A percentile compares a stretch with the other conserved stretches of the same genome.
These are phyloP conservation scores for Myotis davidii DNA, from an alignment of 2,113 vertebrate species.

Conservation along the genomic window DNA sequence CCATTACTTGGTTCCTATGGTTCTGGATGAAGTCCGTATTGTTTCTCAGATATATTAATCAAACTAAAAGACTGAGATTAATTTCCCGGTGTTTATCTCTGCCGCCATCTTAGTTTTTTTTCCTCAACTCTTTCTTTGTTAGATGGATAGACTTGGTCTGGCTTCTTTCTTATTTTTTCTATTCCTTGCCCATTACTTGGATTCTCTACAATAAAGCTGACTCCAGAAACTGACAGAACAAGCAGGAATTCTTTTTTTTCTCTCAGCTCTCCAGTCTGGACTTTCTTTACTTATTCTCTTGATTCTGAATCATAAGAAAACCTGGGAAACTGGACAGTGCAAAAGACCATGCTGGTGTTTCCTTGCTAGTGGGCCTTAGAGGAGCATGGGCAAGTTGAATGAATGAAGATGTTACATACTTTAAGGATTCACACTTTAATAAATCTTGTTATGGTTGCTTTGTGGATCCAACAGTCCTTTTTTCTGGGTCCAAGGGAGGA, in stretches of 20 bases:
- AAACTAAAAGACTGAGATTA: no score
- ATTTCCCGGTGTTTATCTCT: no score
- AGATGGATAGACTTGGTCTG: background rate
- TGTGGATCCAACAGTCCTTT: slow-evolving; percentile 39
- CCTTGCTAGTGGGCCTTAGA: background rate
- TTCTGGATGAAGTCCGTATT: no score
- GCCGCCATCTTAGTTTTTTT: no score
- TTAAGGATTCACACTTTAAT: background rate
- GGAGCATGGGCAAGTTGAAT: background rate
- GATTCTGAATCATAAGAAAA: background rate
- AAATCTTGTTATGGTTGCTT: slow-evolving; percentile 45
- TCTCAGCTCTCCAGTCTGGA: background rate
- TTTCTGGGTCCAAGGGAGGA: slow-evolving; percentile 26
- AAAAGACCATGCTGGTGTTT: background rate
- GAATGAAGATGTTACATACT: background rate
- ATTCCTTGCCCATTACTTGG: background rate
- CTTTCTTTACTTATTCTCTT: background rate
- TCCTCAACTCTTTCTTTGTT: background rate
- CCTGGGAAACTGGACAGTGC: background rate
- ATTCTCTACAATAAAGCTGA: background rate
- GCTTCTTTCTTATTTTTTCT: slow-evolving; percentile 8
- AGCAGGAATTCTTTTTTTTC: background rate
- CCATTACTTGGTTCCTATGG: no score
- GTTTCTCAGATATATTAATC: no score
- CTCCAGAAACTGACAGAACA: background rate